Base-by-base conservation (phyloP, 2,113 vertebrate species). In the Asarcornis scutulata region DNA sequence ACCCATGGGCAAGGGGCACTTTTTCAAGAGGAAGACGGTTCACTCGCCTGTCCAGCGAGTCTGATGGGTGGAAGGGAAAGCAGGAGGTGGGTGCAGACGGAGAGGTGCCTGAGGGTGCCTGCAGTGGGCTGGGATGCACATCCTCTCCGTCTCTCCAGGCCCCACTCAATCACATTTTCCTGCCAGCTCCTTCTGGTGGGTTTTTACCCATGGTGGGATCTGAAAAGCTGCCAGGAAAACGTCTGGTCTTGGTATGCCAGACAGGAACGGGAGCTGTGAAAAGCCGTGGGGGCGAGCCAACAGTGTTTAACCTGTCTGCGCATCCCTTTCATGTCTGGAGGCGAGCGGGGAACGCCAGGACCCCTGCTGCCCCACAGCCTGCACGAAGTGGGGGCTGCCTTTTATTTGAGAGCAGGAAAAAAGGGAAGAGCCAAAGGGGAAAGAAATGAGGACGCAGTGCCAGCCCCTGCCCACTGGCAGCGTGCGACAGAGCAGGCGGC, bases 101-200 rank as follows among this genome's bases (percentile, higher is more conserved):
- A 64, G 36, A 29, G 62, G 29, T 40, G 62, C 40, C 27, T 18
- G 27, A 12, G 29, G 29, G 20, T 64, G n/a, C 23, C 76, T 56
- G 58, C 1, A 1, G 38, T 15, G 27, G 27, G 38, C 38, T 3
- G 1, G 75, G 66, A n/a, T 14, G 17, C 1, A 0, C 48, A 50
- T 56, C 34, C 46, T 36, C 74, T 77, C 16, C 1, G 6, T 71
- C 4, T 34, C 46, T 80, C 52, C 79, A 93, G 74, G 50, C 32
- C 29, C 29, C 62, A 27, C 25, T 64, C 44, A 68, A 76, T 64
- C 64, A 40, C 11, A 40, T 29, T 73, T 81, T 77, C 13, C 46
- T 21, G 36, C 27, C 6, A 1, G 5, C 9, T 56, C 40, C 13
- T 44, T n/a, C 22, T 7, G 40, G 7, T 42, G 27, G 10, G 36